Evolutionary conservation across 1,140 invertebrate species (phyloP).

Genomic region (Cepaea nemoralis): DNA sequence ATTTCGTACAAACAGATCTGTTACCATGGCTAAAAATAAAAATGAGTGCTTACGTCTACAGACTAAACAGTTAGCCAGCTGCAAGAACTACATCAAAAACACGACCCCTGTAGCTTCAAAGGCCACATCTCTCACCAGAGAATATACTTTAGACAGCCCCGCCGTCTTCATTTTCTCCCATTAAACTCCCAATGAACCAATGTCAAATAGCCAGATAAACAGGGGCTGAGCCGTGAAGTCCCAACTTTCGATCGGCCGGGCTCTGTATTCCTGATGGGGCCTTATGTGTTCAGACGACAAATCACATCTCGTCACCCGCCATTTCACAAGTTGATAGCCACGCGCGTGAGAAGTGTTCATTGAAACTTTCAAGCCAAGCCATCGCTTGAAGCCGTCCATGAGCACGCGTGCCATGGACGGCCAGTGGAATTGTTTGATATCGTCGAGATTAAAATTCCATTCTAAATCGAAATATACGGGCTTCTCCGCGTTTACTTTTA

Average conservation of each 20-base stretch:
- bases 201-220: neutral
- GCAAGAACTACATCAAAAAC: too few relatives aligned
- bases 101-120: too few relatives aligned
- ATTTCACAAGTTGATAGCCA: constrained; percentile 10
- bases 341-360: constrained; percentile 8
- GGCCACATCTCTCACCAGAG: too few relatives aligned
- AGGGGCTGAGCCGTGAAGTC: neutral
- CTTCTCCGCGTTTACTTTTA: too few relatives aligned
- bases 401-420: neutral
- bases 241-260: neutral
- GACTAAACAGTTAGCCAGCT: too few relatives aligned
- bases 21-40: too few relatives aligned
- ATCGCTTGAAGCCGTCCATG: neutral
- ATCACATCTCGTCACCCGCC: constrained; percentile 16
- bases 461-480: too few relatives aligned
- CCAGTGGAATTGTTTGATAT: too few relatives aligned
- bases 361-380: neutral
- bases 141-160: too few relatives aligned
- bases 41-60: too few relatives aligned
- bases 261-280: neutral
- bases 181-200: neutral
- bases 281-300: neutral
- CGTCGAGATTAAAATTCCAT: too few relatives aligned
- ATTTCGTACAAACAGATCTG: too few relatives aligned
- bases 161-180: neutral